Evolutionary conservation across 2,888 invertebrate genomes (phyloP).

Genomic region (Crossocerus cetratus): DNA sequence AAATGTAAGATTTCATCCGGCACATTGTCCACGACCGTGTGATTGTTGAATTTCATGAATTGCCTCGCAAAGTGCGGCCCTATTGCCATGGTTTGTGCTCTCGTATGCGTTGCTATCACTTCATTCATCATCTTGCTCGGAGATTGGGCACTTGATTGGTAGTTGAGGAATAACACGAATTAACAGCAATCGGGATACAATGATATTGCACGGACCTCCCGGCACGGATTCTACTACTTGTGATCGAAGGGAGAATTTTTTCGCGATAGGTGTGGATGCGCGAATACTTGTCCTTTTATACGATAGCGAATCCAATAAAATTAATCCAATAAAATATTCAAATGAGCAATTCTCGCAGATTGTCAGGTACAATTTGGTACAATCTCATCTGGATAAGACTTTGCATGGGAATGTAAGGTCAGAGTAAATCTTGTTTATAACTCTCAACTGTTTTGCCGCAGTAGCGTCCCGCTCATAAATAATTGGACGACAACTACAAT

Average conservation of each 20-base stretch:
- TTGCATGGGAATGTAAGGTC: conserved; percentile 30
- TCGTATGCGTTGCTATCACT: background rate
- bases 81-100: conserved; percentile 38
- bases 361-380: conserved; percentile 59
- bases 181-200: too few relatives aligned
- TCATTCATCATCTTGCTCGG: background rate
- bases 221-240: background rate
- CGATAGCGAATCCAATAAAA: conserved; percentile 50
- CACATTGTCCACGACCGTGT: conserved; percentile 88
- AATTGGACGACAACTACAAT: too few relatives aligned
- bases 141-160: too few relatives aligned
- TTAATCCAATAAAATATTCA: conserved; percentile 69
- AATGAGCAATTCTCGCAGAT: conserved; percentile 40
- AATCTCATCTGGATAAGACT: conserved; percentile 46
- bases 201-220: too few relatives aligned
- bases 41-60: conserved; percentile 78
- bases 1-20: conserved; percentile 86
- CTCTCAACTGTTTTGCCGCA: too few relatives aligned
- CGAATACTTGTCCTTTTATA: conserved; percentile 39
- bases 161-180: too few relatives aligned
- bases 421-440: background rate
- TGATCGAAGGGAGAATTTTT: too few relatives aligned
- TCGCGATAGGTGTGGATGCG: too few relatives aligned
- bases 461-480: too few relatives aligned
- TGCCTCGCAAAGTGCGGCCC: conserved; percentile 69